Conservation (phyloP, 2,888 invertebrate species). For the Luperina nickerlii region DNA sequence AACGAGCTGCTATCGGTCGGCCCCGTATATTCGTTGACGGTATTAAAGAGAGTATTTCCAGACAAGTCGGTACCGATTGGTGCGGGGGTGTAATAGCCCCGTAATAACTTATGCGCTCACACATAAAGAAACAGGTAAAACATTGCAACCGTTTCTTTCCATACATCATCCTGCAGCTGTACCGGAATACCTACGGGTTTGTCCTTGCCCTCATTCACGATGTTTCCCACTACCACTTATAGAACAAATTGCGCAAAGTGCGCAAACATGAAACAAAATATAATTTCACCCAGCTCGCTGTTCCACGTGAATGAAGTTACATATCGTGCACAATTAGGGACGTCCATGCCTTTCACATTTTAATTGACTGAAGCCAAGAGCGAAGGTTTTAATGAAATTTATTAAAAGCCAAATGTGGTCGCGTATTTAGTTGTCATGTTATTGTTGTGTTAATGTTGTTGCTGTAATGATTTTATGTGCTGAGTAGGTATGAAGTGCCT, state of each 20-base stretch:
- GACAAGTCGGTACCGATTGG: not conserved
- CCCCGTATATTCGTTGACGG: too few species aligned
- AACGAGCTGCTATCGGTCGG: too few species aligned
- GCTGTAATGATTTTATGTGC: conserved; percentile 23
- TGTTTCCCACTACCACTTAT: too few species aligned
- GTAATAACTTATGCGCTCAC: not conserved
- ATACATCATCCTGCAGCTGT: not conserved
- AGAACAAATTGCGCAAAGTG: conserved; percentile 7
- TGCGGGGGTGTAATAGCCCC: not conserved
- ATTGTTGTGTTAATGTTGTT: conserved; percentile 25
- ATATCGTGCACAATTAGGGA: conserved; percentile 65
- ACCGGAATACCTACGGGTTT: not conserved
- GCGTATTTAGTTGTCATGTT: conserved; percentile 43
- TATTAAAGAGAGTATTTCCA: too few species aligned
- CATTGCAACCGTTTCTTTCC: not conserved
- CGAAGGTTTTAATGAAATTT: conserved; percentile 76
- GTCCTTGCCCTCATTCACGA: not conserved
- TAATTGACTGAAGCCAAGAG: conserved; percentile 77
- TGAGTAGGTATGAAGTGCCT: not conserved
- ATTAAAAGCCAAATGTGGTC: conserved; percentile 73
- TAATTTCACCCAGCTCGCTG: conserved; percentile 38
- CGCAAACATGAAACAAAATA: conserved; percentile 40
- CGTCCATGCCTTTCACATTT: conserved; percentile 68
- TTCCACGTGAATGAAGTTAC: conserved; percentile 53
- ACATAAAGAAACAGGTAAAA: not conserved